A percentile compares a stretch with the other conserved stretches of the same genome.
Evolutionary conservation across 1,140 invertebrate species (phyloP).

Genomic region (Rhynchophorus ferrugineus): DNA sequence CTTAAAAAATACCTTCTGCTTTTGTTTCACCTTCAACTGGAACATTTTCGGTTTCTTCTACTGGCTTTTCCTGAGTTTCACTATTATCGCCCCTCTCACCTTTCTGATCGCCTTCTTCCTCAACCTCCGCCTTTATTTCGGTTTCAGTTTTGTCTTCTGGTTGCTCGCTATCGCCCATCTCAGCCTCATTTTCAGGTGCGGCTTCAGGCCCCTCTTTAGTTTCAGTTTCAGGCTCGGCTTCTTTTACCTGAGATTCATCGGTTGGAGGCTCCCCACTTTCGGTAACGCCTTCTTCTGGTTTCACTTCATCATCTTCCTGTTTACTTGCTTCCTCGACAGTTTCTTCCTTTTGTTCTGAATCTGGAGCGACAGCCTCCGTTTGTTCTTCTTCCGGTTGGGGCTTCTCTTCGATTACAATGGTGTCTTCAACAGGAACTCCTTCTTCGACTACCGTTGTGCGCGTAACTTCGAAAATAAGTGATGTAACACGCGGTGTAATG

Average conservation of each 20-base stretch:
- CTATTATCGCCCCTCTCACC: constrained; percentile 2
- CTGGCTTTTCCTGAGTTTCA: constrained; percentile 11
- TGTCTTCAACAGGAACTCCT: constrained; percentile 6
- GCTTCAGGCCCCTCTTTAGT: too few species aligned
- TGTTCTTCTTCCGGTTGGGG: background rate
- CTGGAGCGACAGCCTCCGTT: background rate
- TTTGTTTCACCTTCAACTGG: constrained; percentile 9
- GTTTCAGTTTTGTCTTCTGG: background rate
- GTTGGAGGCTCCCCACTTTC: constrained; percentile 3
- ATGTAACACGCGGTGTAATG: too few species aligned
- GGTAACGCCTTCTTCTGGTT: constrained; percentile 3
- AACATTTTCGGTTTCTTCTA: constrained; percentile 14
- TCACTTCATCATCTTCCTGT: background rate
- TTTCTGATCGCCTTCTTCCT: background rate
- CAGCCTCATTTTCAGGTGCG: constrained; percentile 7
- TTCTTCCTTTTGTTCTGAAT: background rate
- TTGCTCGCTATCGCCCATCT: constrained; percentile 1
- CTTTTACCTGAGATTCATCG: constrained; percentile 10
- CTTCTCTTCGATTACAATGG: background rate
- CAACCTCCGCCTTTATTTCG: background rate
- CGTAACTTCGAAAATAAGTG: too few species aligned
- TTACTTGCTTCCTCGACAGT: constrained; percentile 1
- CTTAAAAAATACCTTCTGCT: too few species aligned
- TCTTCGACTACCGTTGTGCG: background rate
- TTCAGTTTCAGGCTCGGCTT: background rate